Conservation (phyloP, 2,888 invertebrate species). For the Rugalucina vietnamica region DNA sequence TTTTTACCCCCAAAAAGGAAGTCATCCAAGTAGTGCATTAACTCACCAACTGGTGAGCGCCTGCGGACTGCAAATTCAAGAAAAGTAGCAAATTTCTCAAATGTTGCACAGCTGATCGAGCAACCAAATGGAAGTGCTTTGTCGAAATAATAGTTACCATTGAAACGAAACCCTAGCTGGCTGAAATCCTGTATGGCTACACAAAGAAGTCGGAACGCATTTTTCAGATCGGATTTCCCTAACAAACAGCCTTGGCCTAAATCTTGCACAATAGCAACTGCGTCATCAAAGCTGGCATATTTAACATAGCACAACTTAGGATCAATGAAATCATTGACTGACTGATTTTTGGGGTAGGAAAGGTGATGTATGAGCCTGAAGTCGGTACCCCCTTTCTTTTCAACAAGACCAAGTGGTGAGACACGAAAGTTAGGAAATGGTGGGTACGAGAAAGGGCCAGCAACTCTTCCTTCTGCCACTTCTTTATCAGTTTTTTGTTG, state of each 20-base stretch:
- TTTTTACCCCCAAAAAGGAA: conserved; percentile 22
- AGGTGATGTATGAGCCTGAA: conserved; percentile 46
- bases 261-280: background rate
- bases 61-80: conserved; percentile 25
- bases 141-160: conserved; percentile 38
- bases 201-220: conserved; percentile 50
- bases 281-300: conserved; percentile 15
- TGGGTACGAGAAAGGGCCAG: conserved; percentile 20
- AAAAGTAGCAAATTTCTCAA: conserved; percentile 35
- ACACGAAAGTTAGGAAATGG: conserved; percentile 18
- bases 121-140: conserved; percentile 36
- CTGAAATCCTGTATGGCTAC: conserved; percentile 46
- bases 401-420: conserved; percentile 20
- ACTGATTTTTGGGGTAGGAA: conserved; percentile 28
- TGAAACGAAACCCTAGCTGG: conserved; percentile 37
- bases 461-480: conserved; percentile 27
- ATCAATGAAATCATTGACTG: conserved; percentile 44
- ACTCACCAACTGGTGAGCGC: background rate
- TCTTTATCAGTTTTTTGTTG: conserved; percentile 24
- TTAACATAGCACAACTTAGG: conserved; percentile 31
- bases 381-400: conserved; percentile 1
- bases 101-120: conserved; percentile 25
- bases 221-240: conserved; percentile 53
- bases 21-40: conserved; percentile 44
- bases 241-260: conserved; percentile 26